Conservation (phyloP, 2,797 vertebrate genomes). For the Tenualosa ilisha region DNA sequence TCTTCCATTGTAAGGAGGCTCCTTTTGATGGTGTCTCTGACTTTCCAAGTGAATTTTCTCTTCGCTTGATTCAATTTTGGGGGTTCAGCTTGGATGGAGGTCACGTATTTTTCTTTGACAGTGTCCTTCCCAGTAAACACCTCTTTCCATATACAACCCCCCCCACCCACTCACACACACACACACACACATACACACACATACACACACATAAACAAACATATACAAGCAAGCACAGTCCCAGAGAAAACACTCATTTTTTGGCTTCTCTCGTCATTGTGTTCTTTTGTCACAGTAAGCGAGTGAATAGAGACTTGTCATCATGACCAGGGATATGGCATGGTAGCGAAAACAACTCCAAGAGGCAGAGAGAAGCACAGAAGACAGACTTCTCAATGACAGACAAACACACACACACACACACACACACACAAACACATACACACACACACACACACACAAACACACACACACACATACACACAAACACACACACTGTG, state of each 20-base stretch:
- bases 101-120: background rate
- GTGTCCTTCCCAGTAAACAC: background rate
- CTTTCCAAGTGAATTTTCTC: background rate
- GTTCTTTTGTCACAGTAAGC: background rate
- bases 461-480: conserved; percentile 5
- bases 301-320: background rate
- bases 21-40: background rate
- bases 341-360: background rate
- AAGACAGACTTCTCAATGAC: background rate
- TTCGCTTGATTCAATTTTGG: background rate
- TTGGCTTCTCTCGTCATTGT: background rate
- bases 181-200: background rate
- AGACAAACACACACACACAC: background rate
- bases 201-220: background rate
- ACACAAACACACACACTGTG: background rate
- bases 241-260: background rate
- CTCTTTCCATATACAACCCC: no score
- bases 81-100: background rate
- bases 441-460: conserved; percentile 27
- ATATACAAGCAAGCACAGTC: no score
- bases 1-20: background rate
- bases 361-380: background rate
- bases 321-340: background rate
- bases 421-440: background rate
- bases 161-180: background rate